phyloP scores from a whole-genome alignment of 2,888 invertebrate species.

The Choristoneura rosaceana region DNA sequence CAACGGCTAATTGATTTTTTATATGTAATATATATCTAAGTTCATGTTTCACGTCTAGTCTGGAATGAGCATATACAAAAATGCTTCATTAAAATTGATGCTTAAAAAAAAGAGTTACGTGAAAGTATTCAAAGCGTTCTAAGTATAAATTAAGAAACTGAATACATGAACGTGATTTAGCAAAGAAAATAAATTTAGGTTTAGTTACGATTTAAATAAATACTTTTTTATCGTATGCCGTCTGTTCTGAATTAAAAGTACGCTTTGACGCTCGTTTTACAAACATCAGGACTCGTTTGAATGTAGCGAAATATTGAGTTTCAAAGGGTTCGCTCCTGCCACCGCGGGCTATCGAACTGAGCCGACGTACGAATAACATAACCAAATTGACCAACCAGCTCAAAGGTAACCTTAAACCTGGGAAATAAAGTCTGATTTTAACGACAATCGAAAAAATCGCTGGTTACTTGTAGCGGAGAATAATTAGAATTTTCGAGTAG shows the following conservation, averaged over 20 bases:
- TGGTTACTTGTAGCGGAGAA: slow-evolving; percentile 3
- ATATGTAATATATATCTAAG: too few relatives aligned
- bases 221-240: background rate
- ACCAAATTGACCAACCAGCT: background rate
- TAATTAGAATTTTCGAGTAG: slow-evolving; percentile 1
- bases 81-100: background rate
- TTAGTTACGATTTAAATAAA: background rate
- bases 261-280: slow-evolving; percentile 27
- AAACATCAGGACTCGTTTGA: slow-evolving; percentile 13
- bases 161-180: background rate
- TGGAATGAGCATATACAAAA: too few relatives aligned
- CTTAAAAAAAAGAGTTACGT: background rate
- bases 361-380: slow-evolving; percentile 11
- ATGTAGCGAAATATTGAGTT: slow-evolving; percentile 16
- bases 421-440: slow-evolving; percentile 11
- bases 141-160: too few relatives aligned
- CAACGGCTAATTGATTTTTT: too few relatives aligned
- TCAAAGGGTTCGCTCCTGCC: slow-evolving; percentile 19
- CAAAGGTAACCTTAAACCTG: background rate
- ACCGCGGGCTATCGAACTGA: slow-evolving; percentile 4
- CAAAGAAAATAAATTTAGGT: background rate
- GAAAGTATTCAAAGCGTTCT: too few relatives aligned
- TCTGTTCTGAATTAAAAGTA: slow-evolving; percentile 19
- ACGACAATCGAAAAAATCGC: background rate
- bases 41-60: too few relatives aligned